Evolutionary conservation across 2,113 vertebrate species (phyloP), one percentile per base, ranked within the genome.

Genomic region (Neogobius melanostomus): DNA sequence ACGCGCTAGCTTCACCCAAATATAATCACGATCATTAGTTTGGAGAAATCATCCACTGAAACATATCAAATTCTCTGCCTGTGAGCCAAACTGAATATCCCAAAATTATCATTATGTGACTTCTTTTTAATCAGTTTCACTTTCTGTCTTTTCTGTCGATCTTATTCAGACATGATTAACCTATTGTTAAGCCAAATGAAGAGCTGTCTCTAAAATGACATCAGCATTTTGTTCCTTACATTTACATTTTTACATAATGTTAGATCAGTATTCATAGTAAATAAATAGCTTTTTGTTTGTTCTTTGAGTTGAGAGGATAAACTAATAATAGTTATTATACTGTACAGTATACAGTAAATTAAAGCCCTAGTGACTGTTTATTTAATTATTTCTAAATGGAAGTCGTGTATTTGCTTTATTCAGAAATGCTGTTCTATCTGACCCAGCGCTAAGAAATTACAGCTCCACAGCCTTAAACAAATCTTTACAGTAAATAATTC

Each of bases 61-160:
- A 59, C 56, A 42, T 42, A 59, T 59, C 56, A 59, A 59, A 59
- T 59, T 59, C 56, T 42, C 11, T 12, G 56, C 56, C 28, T 59
- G 28, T 36, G 28, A 59, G 56, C 56, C 28, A 59, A 59, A 42
- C 28, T 59, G 56, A 59, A 59, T 42, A 8, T 6, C 56, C 36
- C 56, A 42, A 59, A 59, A 59, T 59, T 7, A 59, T 59, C 56
- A 59, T 59, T 15, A 59, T 59, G 28, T 56, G 17, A 56, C 53
- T 59, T 59, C 56, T 59, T 59, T 59, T 59, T 59, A 59, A 59
- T 59, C 28, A 59, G 14, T 59, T 59, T 59, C 28, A 59, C 11
- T 59, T 36, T 57, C 21, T 21, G 54, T 36, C 54, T 57, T 36
- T 57, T 59, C 56, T 59, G 56, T 11, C 6, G 12, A 6, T 46